These are phyloP conservation scores for Colossoma macropomum DNA, from an alignment of 2,113 vertebrate genomes.

Conservation along the genomic window DNA sequence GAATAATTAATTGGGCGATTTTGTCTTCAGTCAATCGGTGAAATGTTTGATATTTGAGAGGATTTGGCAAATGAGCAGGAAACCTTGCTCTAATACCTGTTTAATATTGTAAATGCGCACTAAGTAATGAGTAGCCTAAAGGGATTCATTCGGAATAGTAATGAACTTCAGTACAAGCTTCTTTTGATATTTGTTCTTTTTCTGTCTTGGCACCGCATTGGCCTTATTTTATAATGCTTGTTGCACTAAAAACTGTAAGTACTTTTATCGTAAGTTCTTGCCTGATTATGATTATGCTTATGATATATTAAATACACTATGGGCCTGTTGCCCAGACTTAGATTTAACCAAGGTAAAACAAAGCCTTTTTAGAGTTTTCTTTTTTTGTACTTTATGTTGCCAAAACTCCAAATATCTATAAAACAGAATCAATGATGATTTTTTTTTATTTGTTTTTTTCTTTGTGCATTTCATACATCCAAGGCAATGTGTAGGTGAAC, in stretches of 20 bases:
- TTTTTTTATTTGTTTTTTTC: too few relatives aligned
- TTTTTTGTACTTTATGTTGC: too few relatives aligned
- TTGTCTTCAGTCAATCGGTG: background rate
- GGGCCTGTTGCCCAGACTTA: too few relatives aligned
- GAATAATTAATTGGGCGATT: background rate
- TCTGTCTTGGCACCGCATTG: background rate
- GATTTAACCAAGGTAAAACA: too few relatives aligned
- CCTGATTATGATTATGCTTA: too few relatives aligned
- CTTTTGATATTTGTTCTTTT: background rate
- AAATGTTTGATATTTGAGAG: background rate
- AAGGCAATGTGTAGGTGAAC: too few relatives aligned
- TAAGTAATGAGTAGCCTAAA: constrained; percentile 2
- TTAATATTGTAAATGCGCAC: background rate
- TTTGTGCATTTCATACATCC: too few relatives aligned
- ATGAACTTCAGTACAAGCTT: background rate
- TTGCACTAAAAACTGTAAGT: background rate
- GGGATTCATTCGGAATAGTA: constrained; percentile 2
- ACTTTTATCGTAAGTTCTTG: too few relatives aligned
- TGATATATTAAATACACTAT: too few relatives aligned
- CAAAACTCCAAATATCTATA: too few relatives aligned
- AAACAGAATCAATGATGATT: too few relatives aligned
- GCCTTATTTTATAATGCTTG: background rate
- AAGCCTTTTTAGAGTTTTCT: too few relatives aligned
- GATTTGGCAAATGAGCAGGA: background rate
- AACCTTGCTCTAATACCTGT: background rate